These are phyloP conservation scores for Sebastes hubbsi DNA, from an alignment of 2,797 vertebrate species.

Conservation along the genomic window DNA sequence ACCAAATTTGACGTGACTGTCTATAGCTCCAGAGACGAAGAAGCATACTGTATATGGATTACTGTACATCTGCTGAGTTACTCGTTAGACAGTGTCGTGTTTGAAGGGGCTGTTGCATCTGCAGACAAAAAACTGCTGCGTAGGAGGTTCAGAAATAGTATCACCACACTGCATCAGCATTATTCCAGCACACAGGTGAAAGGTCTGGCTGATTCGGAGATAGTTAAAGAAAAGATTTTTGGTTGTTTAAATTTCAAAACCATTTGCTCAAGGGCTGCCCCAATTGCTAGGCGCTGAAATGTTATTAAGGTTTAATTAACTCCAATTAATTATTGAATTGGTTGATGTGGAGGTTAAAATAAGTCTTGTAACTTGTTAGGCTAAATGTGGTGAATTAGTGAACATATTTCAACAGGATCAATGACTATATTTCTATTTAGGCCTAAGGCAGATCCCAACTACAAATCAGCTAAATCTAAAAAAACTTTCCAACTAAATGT, in stretches of 20 bases:
- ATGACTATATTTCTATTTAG: neutral
- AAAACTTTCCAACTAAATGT: neutral
- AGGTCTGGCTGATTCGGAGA: neutral
- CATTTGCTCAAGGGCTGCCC: neutral
- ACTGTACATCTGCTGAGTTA: neutral
- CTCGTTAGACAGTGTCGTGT: neutral
- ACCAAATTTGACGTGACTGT: neutral
- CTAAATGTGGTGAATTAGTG: neutral
- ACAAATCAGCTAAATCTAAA: neutral
- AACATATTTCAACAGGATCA: neutral
- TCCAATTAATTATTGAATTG: constrained; percentile 7
- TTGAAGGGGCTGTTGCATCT: neutral
- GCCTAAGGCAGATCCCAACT: neutral
- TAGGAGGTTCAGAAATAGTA: neutral
- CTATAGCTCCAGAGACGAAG: neutral
- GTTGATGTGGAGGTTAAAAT: neutral
- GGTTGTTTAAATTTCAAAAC: constrained; percentile 3
- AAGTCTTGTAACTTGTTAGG: neutral
- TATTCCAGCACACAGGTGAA: constrained; percentile 4
- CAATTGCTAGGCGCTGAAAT: neutral
- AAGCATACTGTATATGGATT: neutral
- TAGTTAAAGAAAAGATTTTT: neutral
- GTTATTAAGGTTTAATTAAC: neutral
- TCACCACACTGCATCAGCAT: neutral
- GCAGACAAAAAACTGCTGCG: constrained; percentile 1